A percentile compares a stretch with the other conserved stretches of the same genome.
Evolutionary conservation across 1,140 invertebrate species (phyloP).

Genomic region (Calephelis nemesis): DNA sequence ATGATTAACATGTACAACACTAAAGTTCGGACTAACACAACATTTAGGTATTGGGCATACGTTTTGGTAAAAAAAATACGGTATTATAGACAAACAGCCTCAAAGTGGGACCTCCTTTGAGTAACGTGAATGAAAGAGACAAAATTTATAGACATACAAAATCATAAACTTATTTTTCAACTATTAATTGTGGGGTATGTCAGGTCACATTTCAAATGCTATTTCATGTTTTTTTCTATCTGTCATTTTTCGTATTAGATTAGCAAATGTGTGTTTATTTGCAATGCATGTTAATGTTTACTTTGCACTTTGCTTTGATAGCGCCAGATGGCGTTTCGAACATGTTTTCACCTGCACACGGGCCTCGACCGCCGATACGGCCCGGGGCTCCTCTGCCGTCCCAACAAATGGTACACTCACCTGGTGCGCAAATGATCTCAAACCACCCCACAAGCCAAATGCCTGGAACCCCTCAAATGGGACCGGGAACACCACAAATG

Average conservation of each 20-base stretch:
- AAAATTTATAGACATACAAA: no score
- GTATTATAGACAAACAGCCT: no score
- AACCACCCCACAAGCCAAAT: constrained; percentile 41
- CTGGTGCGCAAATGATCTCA: constrained; percentile 53
- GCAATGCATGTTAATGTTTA: constrained; percentile 63
- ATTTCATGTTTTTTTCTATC: not conserved
- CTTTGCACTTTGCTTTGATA: constrained; percentile 64
- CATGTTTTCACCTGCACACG: constrained; percentile 67
- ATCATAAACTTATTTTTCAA: no score
- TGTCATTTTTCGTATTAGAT: constrained; percentile 32
- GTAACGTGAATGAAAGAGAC: no score
- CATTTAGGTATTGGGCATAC: no score
- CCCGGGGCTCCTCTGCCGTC: constrained; percentile 49
- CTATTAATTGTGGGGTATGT: no score
- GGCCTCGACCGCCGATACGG: constrained; percentile 53
- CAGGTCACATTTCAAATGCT: no score
- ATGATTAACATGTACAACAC: no score
- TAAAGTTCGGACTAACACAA: no score
- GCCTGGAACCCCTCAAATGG: constrained; percentile 47
- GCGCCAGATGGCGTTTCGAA: constrained; percentile 72
- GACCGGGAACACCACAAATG: constrained; percentile 47
- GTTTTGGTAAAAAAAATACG: no score
- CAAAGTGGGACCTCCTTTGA: no score
- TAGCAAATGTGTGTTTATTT: constrained; percentile 47
- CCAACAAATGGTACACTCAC: constrained; percentile 53